phyloP scores from a whole-genome alignment of 2,888 invertebrate genomes.

The Andrena hattorfiana region DNA sequence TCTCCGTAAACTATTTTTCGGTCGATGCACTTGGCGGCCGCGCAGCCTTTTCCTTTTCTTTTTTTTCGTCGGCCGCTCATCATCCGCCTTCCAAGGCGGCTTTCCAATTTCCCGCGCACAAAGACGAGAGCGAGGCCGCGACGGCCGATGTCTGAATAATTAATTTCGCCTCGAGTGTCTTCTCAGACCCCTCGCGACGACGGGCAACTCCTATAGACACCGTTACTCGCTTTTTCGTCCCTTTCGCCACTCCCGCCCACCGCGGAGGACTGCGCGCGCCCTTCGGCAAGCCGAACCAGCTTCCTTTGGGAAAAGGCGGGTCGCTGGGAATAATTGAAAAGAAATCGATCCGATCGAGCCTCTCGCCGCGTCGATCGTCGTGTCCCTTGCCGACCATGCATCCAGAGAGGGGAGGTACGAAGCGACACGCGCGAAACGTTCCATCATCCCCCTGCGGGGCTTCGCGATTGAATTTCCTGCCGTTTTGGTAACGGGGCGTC shows the following conservation, averaged over 20 bases:
- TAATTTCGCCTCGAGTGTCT: conserved; percentile 70
- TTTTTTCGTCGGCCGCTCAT: conserved; percentile 38
- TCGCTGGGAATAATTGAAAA: not conserved
- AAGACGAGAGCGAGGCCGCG: conserved; percentile 66
- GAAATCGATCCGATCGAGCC: conserved; percentile 6
- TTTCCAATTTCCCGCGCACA: conserved; percentile 71
- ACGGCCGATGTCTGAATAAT: conserved; percentile 71
- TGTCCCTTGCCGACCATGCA: not conserved
- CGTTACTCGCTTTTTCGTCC: conserved; percentile 54
- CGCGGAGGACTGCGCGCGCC: conserved; percentile 17
- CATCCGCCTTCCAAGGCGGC: conserved; percentile 55
- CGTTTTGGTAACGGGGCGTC: conserved; percentile 10
- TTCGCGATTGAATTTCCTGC: conserved; percentile 47
- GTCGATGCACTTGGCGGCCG: conserved; percentile 47
- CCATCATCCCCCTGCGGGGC: conserved; percentile 13
- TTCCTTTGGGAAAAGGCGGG: too few species aligned
- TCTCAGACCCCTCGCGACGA: conserved; percentile 66
- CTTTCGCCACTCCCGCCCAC: conserved; percentile 28
- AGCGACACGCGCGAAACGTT: conserved; percentile 11
- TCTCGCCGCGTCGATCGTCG: not conserved
- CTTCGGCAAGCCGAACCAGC: not conserved
- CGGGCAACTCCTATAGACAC: conserved; percentile 57
- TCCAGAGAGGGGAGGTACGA: not conserved
- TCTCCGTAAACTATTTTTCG: conserved; percentile 57
- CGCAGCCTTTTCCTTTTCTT: conserved; percentile 15